Base-by-base conservation (phyloP, 2,113 vertebrate genomes). In the Dipodomys merriami region DNA sequence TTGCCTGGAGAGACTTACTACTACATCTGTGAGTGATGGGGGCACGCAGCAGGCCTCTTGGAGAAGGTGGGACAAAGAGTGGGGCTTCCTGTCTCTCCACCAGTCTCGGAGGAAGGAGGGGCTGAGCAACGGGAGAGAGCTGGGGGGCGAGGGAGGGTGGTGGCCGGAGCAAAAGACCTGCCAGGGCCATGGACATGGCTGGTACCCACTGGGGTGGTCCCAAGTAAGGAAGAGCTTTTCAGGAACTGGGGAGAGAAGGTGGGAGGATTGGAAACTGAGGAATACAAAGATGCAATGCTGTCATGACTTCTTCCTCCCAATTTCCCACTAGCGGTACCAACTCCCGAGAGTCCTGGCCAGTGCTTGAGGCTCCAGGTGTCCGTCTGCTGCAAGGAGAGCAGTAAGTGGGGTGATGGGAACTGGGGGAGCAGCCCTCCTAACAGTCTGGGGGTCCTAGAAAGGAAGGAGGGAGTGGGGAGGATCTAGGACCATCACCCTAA, bases 11-110 rank as follows among this genome's bases (percentile, higher is more conserved):
- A 98, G 44, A 98, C 97, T 25, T 98, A 98, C 94, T 98, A 98
- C 83, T 98, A 98, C 60, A 98, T 98, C 88, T 98, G 98, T 98
- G 96, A 98, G 98, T 98, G 85, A 80, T 4, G 27, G 3, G 39
- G 65, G 67, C 33, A 11, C 1, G 3, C 35, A 39, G 49, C 25
- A 62, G 19, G 57, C 71, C 84, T 30, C 16, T 13, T 11, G n/a
- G 67, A 33, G 9, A 20, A 7, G 11, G 53, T 3, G 3, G 39
- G 84, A 49, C 5, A 9, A 39, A 1, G 69, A 64, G 6, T 20
- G 22, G 67, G 64, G 27, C 2, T 35, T 2, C 77, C 57, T 46
- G 46, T 20, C 62, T 27, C 25, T 22, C n/a, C 19, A 7, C 22
- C 2, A 4, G 69, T 81, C 72, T 11, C 7, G 62, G 64, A 81